These are phyloP conservation scores for Illadopsis cleaveri DNA, from an alignment of 2,113 vertebrate species.

Conservation along the genomic window DNA sequence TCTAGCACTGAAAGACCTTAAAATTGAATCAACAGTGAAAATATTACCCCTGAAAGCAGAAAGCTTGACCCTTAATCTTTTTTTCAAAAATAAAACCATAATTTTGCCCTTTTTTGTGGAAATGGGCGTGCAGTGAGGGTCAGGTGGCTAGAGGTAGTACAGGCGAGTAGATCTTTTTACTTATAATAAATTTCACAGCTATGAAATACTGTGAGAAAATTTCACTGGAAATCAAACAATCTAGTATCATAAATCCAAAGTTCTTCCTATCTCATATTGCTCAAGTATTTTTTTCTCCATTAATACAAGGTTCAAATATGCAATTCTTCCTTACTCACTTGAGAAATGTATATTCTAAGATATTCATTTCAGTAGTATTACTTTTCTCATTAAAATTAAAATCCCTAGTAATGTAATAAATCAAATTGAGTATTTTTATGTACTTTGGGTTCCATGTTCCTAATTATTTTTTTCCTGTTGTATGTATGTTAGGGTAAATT, in stretches of 20 bases:
- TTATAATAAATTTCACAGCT: neutral
- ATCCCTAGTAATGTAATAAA: neutral
- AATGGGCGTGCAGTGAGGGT: rapidly evolving
- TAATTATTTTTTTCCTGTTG: neutral
- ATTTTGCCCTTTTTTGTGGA: rapidly evolving
- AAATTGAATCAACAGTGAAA: neutral
- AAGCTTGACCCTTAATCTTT: neutral
- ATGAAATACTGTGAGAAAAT: neutral
- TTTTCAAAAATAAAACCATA: neutral
- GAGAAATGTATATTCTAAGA: neutral
- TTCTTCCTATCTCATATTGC: neutral
- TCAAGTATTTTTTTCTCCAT: neutral
- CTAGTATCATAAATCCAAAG: neutral
- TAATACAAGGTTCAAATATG: neutral
- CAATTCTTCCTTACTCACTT: neutral
- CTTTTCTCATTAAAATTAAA: neutral
- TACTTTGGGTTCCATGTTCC: neutral
- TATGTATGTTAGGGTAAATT: neutral
- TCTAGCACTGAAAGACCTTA: neutral
- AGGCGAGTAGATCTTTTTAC: neutral
- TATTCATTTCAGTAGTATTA: neutral
- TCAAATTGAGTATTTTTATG: neutral
- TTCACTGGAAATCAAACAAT: neutral
- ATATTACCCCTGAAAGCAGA: neutral
- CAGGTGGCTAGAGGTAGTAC: rapidly evolving